A percentile compares a stretch with the other conserved stretches of the same genome.
These are phyloP conservation scores for Psittacula derbiana DNA, from an alignment of 2,797 vertebrate genomes.

Conservation along the genomic window DNA sequence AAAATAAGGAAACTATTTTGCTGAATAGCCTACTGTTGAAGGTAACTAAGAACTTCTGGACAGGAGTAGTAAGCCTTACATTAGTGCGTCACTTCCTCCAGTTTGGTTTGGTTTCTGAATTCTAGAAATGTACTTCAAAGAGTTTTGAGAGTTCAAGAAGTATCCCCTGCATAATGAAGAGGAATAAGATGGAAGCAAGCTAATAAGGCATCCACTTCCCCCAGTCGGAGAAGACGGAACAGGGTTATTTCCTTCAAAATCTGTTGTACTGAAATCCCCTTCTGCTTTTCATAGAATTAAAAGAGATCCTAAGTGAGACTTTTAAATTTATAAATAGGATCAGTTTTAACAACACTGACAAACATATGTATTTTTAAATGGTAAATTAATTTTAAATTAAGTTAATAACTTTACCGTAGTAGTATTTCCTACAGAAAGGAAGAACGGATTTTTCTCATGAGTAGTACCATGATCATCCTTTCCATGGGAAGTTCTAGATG, in stretches of 20 bases:
- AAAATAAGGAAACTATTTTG: background rate
- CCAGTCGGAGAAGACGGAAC: background rate
- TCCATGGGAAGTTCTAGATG: background rate
- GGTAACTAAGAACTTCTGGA: background rate
- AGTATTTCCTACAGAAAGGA: background rate
- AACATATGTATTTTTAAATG: background rate
- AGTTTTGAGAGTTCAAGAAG: background rate
- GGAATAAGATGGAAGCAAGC: background rate
- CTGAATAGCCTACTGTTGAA: background rate
- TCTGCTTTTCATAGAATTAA: background rate
- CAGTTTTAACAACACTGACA: background rate
- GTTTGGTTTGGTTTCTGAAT: background rate
- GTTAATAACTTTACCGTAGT: background rate
- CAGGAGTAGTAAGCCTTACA: background rate
- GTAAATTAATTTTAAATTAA: background rate
- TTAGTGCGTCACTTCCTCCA: background rate
- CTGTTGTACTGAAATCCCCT: background rate
- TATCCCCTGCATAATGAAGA: background rate
- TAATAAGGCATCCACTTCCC: background rate
- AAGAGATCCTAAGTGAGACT: background rate
- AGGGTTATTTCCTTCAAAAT: background rate
- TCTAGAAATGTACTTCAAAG: background rate
- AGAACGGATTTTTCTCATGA: background rate
- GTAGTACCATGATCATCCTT: background rate
- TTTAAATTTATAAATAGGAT: background rate